Conservation (phyloP, 2,113 vertebrate species). For the Myotis lucifugus region DNA sequence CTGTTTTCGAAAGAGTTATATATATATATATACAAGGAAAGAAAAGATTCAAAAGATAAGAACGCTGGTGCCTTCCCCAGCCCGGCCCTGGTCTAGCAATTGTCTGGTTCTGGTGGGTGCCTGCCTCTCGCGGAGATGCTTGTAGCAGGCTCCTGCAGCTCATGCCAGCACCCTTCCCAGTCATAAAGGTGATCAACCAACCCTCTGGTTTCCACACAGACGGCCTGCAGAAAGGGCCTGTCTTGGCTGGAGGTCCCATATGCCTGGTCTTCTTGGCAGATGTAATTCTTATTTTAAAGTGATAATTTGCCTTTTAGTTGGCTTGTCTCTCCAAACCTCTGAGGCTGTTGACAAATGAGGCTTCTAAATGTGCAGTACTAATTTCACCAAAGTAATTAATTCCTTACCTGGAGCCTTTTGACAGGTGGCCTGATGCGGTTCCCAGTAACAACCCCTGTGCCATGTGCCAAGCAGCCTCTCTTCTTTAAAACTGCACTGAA, state of each 20-base stretch:
- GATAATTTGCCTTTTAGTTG: constrained; percentile 27
- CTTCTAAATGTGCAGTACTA: background rate
- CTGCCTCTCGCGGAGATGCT: background rate
- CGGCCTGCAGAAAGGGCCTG: background rate
- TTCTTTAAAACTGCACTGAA: background rate
- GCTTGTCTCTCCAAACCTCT: background rate
- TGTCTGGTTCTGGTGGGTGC: background rate
- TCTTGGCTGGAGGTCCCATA: background rate
- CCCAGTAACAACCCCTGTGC: background rate
- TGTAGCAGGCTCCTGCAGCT: background rate
- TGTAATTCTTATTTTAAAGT: constrained; percentile 37
- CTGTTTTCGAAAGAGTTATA: background rate
- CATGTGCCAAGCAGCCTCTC: background rate
- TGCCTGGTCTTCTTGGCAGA: background rate
- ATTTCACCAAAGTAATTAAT: background rate
- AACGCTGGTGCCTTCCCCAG: rapidly evolving
- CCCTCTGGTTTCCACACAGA: background rate
- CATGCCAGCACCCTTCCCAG: background rate
- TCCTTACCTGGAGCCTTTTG: background rate
- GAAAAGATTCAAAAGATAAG: background rate
- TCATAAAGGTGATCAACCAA: background rate
- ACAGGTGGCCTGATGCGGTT: background rate
- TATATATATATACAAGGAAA: background rate
- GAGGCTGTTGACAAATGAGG: background rate
- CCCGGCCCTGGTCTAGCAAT: rapidly evolving